These are phyloP conservation scores for Caenorhabditis inopinata DNA, from an alignment of 1,140 invertebrate genomes.

Conservation along the genomic window DNA sequence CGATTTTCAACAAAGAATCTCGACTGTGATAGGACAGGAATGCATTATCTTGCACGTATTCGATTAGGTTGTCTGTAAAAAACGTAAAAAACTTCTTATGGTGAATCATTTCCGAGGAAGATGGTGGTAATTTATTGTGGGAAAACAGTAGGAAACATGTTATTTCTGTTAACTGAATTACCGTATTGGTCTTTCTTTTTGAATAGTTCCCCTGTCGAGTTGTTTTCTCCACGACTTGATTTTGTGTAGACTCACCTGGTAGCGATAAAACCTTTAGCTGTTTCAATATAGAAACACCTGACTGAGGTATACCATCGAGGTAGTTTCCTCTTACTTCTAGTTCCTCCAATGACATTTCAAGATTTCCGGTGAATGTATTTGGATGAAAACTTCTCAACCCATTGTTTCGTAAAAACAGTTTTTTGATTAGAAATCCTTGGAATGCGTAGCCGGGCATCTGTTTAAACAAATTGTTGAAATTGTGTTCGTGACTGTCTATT, in stretches of 20 bases:
- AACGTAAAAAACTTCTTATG: no score
- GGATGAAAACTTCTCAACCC: conserved; percentile 41
- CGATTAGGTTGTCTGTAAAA: conserved; percentile 51
- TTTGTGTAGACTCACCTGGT: not conserved
- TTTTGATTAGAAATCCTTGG: conserved; percentile 48
- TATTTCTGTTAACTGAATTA: no score
- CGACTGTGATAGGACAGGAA: conserved; percentile 51
- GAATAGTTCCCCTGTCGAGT: no score
- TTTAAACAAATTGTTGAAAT: not conserved
- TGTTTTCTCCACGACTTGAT: no score
- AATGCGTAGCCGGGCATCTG: conserved; percentile 49
- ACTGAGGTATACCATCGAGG: conserved; percentile 48
- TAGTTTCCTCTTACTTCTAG: conserved; percentile 51
- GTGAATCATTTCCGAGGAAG: no score
- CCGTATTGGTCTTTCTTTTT: no score
- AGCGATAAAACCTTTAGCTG: conserved; percentile 3
- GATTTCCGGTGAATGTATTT: conserved; percentile 48
- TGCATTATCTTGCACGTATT: conserved; percentile 42
- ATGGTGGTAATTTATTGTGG: no score
- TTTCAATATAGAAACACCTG: conserved; percentile 44
- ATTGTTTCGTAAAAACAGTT: conserved; percentile 50
- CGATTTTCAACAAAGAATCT: conserved; percentile 45
- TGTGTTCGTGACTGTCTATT: not conserved
- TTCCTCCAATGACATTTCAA: conserved; percentile 44
- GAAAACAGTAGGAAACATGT: no score